Base-by-base conservation (phyloP, 2,888 invertebrate species). In the Philaethria dido region DNA sequence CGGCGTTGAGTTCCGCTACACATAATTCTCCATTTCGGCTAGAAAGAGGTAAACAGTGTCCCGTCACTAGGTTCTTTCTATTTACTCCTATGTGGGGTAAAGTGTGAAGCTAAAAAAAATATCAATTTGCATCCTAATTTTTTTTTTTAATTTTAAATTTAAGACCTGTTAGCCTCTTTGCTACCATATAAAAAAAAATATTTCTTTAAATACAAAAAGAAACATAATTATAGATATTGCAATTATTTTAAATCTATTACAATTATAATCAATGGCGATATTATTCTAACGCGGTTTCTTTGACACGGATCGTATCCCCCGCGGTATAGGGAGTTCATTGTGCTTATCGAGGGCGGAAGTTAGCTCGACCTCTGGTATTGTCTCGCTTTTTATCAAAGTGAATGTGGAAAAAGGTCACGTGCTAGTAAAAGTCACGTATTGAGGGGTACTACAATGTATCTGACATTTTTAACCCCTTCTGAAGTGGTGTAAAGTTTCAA, bases 341-440 rank as follows among this genome's bases (percentile, higher is more conserved):
- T 60, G 50, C 65, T 50, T 65, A 65, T 65, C 65, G 65, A 65
- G 65, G 65, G 33, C 65, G 65, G 65, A 65, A 65, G 65, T 44
- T 50, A 65, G 59, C 65, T 59, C 65, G 65, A 65, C 59, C 65
- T 65, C 42, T 60, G 50, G 16, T 48, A 65, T 65, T 65, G 65
- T 65, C 65, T 65, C 60, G 48, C 29, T 65, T 65, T 60, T 65
- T 65, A 65, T 65, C 65, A 60, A 65, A 65, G 50, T 22, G 59
- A 50, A 18, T 42, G 47, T 42, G 39, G 20, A 62, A 65, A 39
- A 42, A 20, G 48, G 42, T 54, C 54, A 18, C 50, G 36, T 62
- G 44, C 42, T 62, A 25, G 44, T 44, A 48, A 33, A 39, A n/a
- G 29, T 65, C 59, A 45, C 42, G 42, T 36, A 42, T 57, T 39